A percentile compares a stretch with the other conserved stretches of the same genome.
Conservation (phyloP, 2,797 vertebrate species). For the Intellagama lesueurii region DNA sequence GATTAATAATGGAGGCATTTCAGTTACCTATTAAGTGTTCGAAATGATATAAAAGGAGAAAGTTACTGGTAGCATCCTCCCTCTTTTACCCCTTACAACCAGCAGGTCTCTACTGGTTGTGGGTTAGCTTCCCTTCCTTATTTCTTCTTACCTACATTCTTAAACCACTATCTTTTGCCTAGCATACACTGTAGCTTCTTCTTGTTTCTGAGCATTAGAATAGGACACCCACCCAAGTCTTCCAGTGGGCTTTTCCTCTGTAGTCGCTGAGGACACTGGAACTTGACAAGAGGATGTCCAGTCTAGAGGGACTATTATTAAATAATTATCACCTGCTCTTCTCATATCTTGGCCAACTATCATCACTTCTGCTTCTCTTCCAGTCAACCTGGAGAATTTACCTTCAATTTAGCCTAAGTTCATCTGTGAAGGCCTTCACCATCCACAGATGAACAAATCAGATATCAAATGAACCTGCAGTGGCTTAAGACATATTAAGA, state of each 20-base stretch:
- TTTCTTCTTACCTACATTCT: neutral
- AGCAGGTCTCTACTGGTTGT: neutral
- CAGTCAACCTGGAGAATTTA: constrained; percentile 11
- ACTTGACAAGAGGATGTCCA: neutral
- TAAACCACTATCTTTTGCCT: neutral
- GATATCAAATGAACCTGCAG: constrained; percentile 45
- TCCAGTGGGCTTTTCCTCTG: neutral
- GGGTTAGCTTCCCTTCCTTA: neutral
- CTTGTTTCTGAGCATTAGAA: neutral
- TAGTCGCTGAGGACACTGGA: neutral
- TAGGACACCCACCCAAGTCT: neutral
- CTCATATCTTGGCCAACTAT: neutral
- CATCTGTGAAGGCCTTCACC: constrained; percentile 15
- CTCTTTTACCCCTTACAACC: neutral
- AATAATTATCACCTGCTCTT: constrained; percentile 2
- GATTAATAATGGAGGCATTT: neutral
- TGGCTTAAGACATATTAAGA: neutral
- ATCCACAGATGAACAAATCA: constrained; percentile 1
- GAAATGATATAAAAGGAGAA: neutral
- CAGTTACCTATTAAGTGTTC: neutral
- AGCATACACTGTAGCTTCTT: neutral
- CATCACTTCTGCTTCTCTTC: constrained; percentile 23
- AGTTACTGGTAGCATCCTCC: too few relatives aligned
- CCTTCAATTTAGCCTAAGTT: constrained; percentile 10
- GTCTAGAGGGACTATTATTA: neutral